Evolutionary conservation across 1,140 invertebrate genomes (phyloP).

Genomic region (Pentalonia nigronervosa): DNA sequence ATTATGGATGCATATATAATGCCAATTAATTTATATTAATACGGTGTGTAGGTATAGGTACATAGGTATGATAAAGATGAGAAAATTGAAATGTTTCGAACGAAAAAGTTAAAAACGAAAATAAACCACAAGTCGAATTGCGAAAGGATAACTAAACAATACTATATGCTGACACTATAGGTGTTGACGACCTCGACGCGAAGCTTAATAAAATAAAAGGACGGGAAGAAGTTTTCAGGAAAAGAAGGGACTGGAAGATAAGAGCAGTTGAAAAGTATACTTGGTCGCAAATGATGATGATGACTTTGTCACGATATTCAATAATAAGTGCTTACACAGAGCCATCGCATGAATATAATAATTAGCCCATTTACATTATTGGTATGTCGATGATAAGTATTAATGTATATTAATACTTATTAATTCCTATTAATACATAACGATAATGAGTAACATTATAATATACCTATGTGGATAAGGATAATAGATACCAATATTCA

Average conservation of each 20-base stretch:
- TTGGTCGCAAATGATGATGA: background rate
- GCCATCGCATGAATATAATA: too few relatives aligned
- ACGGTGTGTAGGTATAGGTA: too few relatives aligned
- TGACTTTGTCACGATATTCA: background rate
- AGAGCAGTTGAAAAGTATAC: background rate
- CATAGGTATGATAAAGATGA: background rate
- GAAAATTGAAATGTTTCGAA: background rate
- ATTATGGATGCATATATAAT: background rate
- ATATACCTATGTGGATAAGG: background rate
- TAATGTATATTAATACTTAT: too few relatives aligned
- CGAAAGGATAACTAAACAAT: too few relatives aligned
- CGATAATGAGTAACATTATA: background rate
- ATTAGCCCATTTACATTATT: too few relatives aligned
- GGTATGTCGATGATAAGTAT: background rate
- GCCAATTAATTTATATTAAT: background rate
- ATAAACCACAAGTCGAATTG: too few relatives aligned
- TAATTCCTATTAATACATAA: background rate
- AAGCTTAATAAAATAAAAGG: background rate
- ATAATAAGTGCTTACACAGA: background rate
- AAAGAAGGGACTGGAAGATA: background rate
- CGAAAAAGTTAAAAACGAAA: too few relatives aligned
- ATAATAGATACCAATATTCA: background rate
- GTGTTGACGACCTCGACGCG: too few relatives aligned
- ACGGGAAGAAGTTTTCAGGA: background rate
- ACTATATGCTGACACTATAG: too few relatives aligned